phyloP scores from a whole-genome alignment of 92 coral and sea anemone species.

The Zoanthus solanderi region DNA sequence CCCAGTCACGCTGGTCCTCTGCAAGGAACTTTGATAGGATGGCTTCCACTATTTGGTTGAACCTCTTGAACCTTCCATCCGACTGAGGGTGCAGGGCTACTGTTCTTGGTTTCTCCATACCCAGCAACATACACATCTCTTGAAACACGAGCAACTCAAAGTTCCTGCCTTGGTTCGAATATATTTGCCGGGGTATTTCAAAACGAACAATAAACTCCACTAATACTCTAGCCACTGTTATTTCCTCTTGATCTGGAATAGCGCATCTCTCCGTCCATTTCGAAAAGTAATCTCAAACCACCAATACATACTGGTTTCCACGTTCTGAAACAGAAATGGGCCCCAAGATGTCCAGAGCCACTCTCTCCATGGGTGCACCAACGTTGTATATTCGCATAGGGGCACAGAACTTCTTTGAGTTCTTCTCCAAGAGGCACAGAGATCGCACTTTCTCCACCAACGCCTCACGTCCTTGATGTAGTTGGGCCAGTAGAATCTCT shows the following conservation, averaged over 20 bases:
- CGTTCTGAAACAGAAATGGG: conserved; percentile 38
- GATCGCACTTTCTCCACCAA: conserved; percentile 7
- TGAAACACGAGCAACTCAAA: too few relatives aligned
- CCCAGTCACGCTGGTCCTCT: conserved; percentile 43
- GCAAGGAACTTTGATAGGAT: conserved; percentile 24
- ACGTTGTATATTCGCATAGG: conserved; percentile 5
- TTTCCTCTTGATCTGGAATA: conserved; percentile 31
- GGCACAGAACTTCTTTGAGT: conserved; percentile 30
- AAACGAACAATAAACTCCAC: conserved; percentile 16
- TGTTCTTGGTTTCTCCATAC: conserved; percentile 57
- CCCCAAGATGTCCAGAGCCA: conserved; percentile 53
- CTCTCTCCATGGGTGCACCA: conserved; percentile 1
- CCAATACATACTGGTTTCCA: conserved; percentile 47
- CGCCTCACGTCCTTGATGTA: conserved; percentile 34
- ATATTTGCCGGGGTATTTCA: conserved; percentile 18
- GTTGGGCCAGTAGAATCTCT: conserved; percentile 25
- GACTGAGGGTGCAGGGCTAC: conserved; percentile 47
- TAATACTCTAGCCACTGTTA: neutral
- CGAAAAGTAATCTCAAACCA: conserved; percentile 52
- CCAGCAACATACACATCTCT: conserved; percentile 52
- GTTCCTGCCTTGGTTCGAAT: too few relatives aligned
- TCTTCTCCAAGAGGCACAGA: conserved; percentile 27
- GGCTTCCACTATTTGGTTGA: conserved; percentile 32
- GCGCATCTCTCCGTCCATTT: conserved; percentile 57
- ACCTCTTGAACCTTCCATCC: conserved; percentile 47